Conservation (phyloP, 2,113 vertebrate species). For the Ammodytes dubius region DNA sequence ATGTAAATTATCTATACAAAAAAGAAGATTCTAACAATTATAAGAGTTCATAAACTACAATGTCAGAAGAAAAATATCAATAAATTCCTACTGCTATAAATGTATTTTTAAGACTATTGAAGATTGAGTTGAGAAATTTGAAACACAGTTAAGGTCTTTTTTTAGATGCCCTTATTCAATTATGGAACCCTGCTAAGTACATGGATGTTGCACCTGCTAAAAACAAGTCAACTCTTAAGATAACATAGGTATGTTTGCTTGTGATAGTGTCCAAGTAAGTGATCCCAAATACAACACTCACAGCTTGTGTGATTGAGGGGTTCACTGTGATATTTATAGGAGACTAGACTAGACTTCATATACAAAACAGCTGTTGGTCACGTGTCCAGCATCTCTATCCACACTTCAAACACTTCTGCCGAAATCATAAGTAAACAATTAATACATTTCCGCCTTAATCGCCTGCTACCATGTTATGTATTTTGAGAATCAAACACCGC, state of each 20-base stretch:
- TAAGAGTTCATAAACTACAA: too few relatives aligned
- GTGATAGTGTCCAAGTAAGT: background rate
- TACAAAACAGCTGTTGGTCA: constrained; percentile 78
- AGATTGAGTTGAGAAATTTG: too few relatives aligned
- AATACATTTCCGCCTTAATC: background rate
- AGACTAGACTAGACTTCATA: constrained; percentile 19
- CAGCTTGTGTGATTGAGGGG: constrained; percentile 28
- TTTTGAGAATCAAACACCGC: background rate
- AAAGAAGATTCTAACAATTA: too few relatives aligned
- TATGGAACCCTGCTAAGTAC: background rate
- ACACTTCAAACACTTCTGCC: background rate
- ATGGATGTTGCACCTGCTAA: background rate
- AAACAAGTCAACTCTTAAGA: background rate
- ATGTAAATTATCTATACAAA: too few relatives aligned
- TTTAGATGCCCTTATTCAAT: too few relatives aligned
- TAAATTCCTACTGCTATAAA: too few relatives aligned
- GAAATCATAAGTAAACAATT: constrained; percentile 2
- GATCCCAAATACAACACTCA: constrained; percentile 1
- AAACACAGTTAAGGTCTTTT: too few relatives aligned
- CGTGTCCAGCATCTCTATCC: constrained; percentile 53
- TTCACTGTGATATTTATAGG: constrained; percentile 81
- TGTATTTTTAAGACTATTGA: too few relatives aligned
- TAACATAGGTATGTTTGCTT: background rate
- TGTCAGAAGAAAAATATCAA: too few relatives aligned
- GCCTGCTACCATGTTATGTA: background rate